These are phyloP conservation scores for Varecia variegata DNA, from an alignment of 2,797 vertebrate species.

Conservation along the genomic window DNA sequence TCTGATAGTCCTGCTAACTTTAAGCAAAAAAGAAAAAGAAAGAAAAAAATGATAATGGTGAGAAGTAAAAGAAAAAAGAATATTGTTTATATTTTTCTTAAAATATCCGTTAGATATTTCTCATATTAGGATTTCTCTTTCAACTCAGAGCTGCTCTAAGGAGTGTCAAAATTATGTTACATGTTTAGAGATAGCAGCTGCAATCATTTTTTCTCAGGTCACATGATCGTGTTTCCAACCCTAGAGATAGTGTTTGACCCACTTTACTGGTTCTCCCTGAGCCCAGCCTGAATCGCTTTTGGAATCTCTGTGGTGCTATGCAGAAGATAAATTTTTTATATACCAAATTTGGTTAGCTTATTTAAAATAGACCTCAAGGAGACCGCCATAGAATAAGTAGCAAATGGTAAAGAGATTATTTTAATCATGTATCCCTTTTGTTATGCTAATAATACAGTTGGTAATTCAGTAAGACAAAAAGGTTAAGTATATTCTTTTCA, in stretches of 20 bases:
- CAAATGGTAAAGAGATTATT: neutral
- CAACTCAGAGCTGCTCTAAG: neutral
- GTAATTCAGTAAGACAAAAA: neutral
- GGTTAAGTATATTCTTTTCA: neutral
- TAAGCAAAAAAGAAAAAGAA: neutral
- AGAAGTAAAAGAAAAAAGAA: neutral
- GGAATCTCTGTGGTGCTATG: neutral
- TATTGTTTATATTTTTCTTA: neutral
- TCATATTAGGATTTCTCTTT: neutral
- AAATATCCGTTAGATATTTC: neutral
- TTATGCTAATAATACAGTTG: neutral
- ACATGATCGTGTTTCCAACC: neutral
- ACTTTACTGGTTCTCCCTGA: neutral
- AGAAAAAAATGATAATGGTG: neutral
- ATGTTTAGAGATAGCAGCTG: neutral
- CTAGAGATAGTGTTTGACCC: neutral
- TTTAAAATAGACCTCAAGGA: constrained; percentile 16
- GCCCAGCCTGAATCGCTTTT: neutral
- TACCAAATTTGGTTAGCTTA: neutral
- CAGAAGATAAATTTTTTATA: neutral
- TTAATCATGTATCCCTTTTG: neutral
- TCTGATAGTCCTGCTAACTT: neutral
- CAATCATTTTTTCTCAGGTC: neutral
- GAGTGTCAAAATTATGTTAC: neutral
- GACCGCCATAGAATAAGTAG: neutral